Evolutionary conservation across 2,113 vertebrate genomes (phyloP).

Genomic region (Catagonus wagneri): DNA sequence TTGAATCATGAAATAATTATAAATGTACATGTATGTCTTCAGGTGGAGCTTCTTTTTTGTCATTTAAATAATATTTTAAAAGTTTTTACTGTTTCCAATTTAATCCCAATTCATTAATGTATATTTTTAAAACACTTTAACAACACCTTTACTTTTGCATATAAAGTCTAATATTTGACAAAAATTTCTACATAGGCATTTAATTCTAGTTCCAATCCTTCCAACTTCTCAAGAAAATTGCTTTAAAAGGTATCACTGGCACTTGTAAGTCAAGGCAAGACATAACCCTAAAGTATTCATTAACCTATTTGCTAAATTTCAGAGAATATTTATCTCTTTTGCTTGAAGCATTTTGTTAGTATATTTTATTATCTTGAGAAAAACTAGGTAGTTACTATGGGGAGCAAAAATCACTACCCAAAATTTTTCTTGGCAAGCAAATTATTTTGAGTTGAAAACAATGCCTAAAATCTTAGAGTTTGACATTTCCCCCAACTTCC

Average conservation of each 20-base stretch:
- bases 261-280: constrained; percentile 10
- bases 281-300: neutral
- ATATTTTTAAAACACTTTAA: neutral
- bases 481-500: no score
- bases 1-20: neutral
- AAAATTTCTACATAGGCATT: neutral
- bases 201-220: neutral
- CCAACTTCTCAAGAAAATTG: neutral
- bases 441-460: no score
- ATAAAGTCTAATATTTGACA: neutral
- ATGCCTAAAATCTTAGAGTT: no score
- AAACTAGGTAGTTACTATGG: neutral
- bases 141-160: neutral
- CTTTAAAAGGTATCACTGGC: neutral
- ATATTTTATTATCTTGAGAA: constrained; percentile 31
- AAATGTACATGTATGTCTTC: neutral
- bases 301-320: constrained; percentile 36
- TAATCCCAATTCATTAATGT: neutral
- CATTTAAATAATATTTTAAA: neutral
- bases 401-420: no score
- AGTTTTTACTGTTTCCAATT: neutral
- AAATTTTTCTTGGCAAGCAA: no score
- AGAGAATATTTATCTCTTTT: constrained; percentile 2
- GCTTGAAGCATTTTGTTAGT: constrained; percentile 10
- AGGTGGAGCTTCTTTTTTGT: neutral